phyloP scores from a whole-genome alignment of 2,888 invertebrate genomes.

The Chaetoderma sp. region DNA sequence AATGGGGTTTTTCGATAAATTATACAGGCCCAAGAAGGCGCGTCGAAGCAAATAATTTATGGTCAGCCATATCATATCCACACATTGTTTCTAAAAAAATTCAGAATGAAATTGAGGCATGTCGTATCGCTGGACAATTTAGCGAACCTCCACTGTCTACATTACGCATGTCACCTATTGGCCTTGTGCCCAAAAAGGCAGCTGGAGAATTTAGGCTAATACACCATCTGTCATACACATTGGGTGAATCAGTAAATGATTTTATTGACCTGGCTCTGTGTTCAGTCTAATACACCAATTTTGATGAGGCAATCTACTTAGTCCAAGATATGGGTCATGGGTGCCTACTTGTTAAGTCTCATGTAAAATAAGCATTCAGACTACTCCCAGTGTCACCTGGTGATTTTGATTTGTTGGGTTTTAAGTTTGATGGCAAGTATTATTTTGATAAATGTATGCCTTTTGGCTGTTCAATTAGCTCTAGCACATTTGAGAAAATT shows the following conservation, averaged over 20 bases:
- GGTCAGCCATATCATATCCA: background rate
- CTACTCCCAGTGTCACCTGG: conserved; percentile 16
- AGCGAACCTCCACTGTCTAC: background rate
- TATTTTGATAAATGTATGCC: conserved; percentile 20
- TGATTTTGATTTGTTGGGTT: conserved; percentile 19
- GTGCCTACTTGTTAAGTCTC: background rate
- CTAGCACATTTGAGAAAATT: conserved; percentile 1
- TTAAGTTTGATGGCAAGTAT: conserved; percentile 16
- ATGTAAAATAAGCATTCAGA: conserved; percentile 15
- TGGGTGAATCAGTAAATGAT: conserved; percentile 24
- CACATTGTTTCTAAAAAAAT: background rate
- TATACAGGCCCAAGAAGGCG: too few species aligned
- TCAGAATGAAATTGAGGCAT: background rate
- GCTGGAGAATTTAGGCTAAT: conserved; percentile 26
- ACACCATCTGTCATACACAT: conserved; percentile 24
- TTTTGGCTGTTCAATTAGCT: background rate
- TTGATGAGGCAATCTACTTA: conserved; percentile 15
- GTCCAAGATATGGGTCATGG: conserved; percentile 8
- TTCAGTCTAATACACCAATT: conserved; percentile 7
- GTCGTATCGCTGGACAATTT: too few species aligned
- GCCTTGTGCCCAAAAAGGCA: conserved; percentile 23
- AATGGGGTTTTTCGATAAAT: background rate
- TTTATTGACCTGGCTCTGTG: conserved; percentile 6
- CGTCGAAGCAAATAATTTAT: background rate
- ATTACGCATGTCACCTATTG: conserved; percentile 16